Conservation (phyloP, 2,888 invertebrate species). For the Sphinx pinastri region DNA sequence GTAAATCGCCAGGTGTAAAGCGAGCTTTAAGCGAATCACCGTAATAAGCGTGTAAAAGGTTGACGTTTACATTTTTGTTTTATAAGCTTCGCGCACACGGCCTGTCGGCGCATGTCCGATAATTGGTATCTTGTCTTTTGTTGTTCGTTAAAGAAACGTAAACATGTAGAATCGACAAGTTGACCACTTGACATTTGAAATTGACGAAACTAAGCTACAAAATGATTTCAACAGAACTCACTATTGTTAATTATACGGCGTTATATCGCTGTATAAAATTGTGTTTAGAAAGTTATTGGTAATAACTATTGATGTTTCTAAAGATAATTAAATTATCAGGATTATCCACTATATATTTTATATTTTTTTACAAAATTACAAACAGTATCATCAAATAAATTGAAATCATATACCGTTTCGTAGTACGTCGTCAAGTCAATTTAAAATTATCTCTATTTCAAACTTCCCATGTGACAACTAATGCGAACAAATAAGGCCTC, state of each 20-base stretch:
- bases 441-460: no score
- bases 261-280: background rate
- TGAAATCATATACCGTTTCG: no score
- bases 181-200: conserved; percentile 26
- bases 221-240: background rate
- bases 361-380: no score
- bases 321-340: no score
- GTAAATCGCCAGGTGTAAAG: conserved; percentile 30
- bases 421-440: no score
- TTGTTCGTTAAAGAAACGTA: conserved; percentile 33
- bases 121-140: conserved; percentile 39
- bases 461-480: background rate
- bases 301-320: no score
- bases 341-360: no score
- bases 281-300: background rate
- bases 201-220: background rate
- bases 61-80: conserved; percentile 57
- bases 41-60: conserved; percentile 62
- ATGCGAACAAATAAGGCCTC: background rate
- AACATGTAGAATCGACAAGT: conserved; percentile 26
- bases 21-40: conserved; percentile 52
- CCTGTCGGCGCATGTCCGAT: conserved; percentile 34
- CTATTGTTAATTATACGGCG: background rate
- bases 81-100: conserved; percentile 43
- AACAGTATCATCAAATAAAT: no score